A percentile compares a stretch with the other conserved stretches of the same genome.
phyloP scores from a whole-genome alignment of 1,140 invertebrate genomes.

The Solenopsis invicta region DNA sequence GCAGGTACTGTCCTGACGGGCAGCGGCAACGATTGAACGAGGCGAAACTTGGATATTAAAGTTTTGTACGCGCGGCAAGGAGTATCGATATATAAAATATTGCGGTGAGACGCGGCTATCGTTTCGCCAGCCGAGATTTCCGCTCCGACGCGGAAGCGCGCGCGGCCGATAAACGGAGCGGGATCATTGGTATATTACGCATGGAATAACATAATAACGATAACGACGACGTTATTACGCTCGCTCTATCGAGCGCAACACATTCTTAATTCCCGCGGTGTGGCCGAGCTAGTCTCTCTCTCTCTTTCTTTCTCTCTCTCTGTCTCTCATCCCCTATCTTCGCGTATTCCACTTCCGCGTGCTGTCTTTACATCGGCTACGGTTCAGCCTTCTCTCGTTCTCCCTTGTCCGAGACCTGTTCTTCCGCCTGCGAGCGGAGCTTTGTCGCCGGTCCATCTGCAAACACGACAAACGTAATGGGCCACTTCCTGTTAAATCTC shows the following conservation, averaged over 20 bases:
- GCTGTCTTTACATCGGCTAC: conserved; percentile 4
- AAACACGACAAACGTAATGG: conserved; percentile 58
- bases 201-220: conserved; percentile 37
- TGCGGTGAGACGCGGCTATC: conserved; percentile 1
- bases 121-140: conserved; percentile 19
- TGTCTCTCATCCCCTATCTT: conserved; percentile 51
- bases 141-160: conserved; percentile 2
- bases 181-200: conserved; percentile 3
- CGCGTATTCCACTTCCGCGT: conserved; percentile 38
- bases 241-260: conserved; percentile 21
- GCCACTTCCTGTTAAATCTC: conserved; percentile 65
- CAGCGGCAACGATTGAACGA: conserved; percentile 28
- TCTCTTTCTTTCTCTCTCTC: too few species aligned
- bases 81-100: conserved; percentile 49
- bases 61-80: not conserved
- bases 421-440: conserved; percentile 34
- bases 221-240: conserved; percentile 30
- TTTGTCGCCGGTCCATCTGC: conserved; percentile 59
- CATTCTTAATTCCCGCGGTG: conserved; percentile 65
- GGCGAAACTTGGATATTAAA: conserved; percentile 42
- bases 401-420: conserved; percentile 19
- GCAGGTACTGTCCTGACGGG: conserved; percentile 6
- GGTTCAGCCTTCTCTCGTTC: not conserved
- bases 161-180: conserved; percentile 29
- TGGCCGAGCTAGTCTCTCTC: conserved; percentile 73